Conservation (phyloP, 2,797 vertebrate genomes). For the Thripadectes ignobilis region DNA sequence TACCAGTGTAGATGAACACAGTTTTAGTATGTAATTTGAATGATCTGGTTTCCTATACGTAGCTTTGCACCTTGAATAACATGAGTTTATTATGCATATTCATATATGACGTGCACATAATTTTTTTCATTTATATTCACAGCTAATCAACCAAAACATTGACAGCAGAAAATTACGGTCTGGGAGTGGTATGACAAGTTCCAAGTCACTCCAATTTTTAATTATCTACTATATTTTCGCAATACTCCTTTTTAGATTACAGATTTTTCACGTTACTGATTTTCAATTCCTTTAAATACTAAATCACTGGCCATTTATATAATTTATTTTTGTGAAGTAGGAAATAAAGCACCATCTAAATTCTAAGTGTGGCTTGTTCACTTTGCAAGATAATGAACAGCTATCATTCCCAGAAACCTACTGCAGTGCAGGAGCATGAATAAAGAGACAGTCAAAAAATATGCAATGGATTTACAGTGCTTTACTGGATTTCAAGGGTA, state of each 20-base stretch:
- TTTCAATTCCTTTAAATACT: not conserved
- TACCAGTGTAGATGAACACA: not conserved
- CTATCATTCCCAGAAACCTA: not conserved
- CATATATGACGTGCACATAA: not conserved
- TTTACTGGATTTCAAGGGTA: slow-evolving; percentile 11
- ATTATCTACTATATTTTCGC: not conserved
- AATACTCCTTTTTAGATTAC: not conserved
- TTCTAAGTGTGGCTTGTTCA: not conserved
- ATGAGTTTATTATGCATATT: not conserved
- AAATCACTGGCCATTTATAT: not conserved
- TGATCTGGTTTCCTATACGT: not conserved
- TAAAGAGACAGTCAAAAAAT: not conserved
- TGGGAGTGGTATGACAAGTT: not conserved
- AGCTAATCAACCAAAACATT: not conserved
- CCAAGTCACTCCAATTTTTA: not conserved
- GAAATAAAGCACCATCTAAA: slow-evolving; percentile 16
- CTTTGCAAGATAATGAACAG: not conserved
- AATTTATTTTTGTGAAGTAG: not conserved
- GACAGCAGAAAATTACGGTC: not conserved
- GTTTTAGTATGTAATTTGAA: not conserved
- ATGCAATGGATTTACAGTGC: not conserved
- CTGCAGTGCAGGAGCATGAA: not conserved
- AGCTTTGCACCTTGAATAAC: not conserved
- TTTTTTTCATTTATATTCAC: slow-evolving; percentile 14
- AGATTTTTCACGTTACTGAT: not conserved